Base-by-base conservation (phyloP, 2,888 invertebrate species). In the Cephus spinipes region DNA sequence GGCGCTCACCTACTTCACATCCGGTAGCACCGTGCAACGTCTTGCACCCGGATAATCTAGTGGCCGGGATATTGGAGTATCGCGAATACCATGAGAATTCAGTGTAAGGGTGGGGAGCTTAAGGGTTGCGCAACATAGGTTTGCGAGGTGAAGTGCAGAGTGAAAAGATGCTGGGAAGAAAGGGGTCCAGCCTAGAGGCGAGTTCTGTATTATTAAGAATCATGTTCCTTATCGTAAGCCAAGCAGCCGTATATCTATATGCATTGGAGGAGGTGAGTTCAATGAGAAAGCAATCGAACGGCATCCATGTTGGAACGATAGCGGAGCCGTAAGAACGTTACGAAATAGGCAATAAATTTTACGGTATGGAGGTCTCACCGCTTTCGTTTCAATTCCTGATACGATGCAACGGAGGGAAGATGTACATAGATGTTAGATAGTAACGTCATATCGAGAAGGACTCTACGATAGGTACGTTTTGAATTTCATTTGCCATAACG, bases 21-120 rank as follows among this genome's bases (percentile, higher is more conserved):
- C 77, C 76, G 79, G 33, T 73, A 73, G 74, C 77, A 69, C 31
- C 31, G 32, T 71, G 3, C 9, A 71, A 71, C n/a, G 71, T 31
- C 32, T 33, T 71, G 32, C 71, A 23, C 71, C 32, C 71, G 71
- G 32, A 71, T 71, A 23, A 71, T 31, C 31, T 32, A 71, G 71
- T n/a, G 71, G 31, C 71, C 9, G 30, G 12, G 71, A 71, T 71
- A 71, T 71, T 71, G 32, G 31, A 71, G 31, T 71, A 71, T 71
- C 71, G 71, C 15, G 31, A 55, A 23, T 55, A 23, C 55, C 55
- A 23, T 55, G 55, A 55, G 55, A 55, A 55, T 23, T 55, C 23
- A 23, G 55, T 55, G 9, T 23, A 23, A 55, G 55, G 55, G 2
- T 55, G 23, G 23, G 55, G 9, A 23, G 55, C 23, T 23, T 55